Percentiles rank a stretch among this genome's conserved stretches.
phyloP scores from a whole-genome alignment of 2,797 vertebrate genomes.

The Pterois miles region DNA sequence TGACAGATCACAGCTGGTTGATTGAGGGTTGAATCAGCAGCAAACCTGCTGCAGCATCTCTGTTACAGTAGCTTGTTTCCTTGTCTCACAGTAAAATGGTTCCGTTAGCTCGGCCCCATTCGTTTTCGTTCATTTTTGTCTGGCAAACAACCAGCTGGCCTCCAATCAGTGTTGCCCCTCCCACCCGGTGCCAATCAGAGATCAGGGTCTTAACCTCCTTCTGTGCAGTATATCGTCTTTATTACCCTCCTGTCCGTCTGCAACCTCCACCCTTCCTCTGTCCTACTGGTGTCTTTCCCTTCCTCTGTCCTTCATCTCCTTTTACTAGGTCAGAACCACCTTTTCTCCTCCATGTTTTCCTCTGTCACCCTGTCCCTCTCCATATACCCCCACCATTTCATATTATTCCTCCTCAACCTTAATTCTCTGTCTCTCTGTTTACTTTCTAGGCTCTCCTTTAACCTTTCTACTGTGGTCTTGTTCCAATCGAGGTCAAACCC shows the following conservation, averaged over 20 bases:
- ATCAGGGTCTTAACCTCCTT: constrained; percentile 2
- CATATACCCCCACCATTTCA: background rate
- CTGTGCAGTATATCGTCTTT: constrained; percentile 32
- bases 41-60: background rate
- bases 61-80: background rate
- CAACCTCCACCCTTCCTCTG: background rate
- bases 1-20: too few relatives aligned
- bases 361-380: background rate
- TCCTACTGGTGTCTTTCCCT: background rate
- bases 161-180: constrained; percentile 1
- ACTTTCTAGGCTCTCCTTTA: constrained; percentile 1
- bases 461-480: constrained; percentile 22
- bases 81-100: background rate
- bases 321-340: background rate
- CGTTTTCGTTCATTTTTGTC: constrained; percentile 4
- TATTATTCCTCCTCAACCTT: background rate
- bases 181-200: background rate
- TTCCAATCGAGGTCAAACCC: constrained; percentile 28
- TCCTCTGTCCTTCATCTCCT: background rate
- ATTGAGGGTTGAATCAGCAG: background rate
- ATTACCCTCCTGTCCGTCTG: constrained; percentile 8
- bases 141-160: constrained; percentile 29
- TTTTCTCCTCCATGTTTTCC: background rate
- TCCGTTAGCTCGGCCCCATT: background rate
- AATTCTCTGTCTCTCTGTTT: background rate